phyloP scores from a whole-genome alignment of 2,113 vertebrate species.

The Sinocyclocheilus grahami region DNA sequence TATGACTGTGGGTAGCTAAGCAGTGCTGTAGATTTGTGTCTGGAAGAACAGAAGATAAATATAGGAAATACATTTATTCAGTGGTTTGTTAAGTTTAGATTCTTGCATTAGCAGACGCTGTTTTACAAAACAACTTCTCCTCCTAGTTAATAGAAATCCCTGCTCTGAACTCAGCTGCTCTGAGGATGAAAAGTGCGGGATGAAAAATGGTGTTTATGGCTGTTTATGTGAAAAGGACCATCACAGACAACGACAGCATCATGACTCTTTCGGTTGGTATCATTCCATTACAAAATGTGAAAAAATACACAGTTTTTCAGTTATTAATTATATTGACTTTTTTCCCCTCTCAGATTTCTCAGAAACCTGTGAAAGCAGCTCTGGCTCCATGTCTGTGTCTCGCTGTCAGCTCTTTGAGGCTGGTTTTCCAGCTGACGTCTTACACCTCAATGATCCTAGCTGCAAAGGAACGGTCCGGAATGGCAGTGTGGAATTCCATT shows the following conservation, averaged over 20 bases:
- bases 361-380: constrained; percentile 60
- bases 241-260: constrained; percentile 45
- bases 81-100: too few relatives aligned
- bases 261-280: constrained; percentile 59
- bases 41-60: too few relatives aligned
- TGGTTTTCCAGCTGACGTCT: constrained; percentile 56
- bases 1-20: too few relatives aligned
- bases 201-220: constrained; percentile 65
- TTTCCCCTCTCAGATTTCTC: constrained; percentile 58
- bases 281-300: neutral
- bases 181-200: constrained; percentile 73
- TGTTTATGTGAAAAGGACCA: constrained; percentile 71
- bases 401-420: constrained; percentile 69
- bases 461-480: constrained; percentile 62
- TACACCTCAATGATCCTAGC: constrained; percentile 52
- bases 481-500: constrained; percentile 67
- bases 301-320: neutral
- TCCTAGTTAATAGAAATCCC: constrained; percentile 51
- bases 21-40: too few relatives aligned
- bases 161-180: constrained; percentile 66
- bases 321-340: neutral
- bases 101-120: neutral
- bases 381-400: constrained; percentile 47
- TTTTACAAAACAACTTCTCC: neutral
- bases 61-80: too few relatives aligned